Base-by-base conservation (phyloP, 2,797 vertebrate genomes). In the Toxotes lorentzi region DNA sequence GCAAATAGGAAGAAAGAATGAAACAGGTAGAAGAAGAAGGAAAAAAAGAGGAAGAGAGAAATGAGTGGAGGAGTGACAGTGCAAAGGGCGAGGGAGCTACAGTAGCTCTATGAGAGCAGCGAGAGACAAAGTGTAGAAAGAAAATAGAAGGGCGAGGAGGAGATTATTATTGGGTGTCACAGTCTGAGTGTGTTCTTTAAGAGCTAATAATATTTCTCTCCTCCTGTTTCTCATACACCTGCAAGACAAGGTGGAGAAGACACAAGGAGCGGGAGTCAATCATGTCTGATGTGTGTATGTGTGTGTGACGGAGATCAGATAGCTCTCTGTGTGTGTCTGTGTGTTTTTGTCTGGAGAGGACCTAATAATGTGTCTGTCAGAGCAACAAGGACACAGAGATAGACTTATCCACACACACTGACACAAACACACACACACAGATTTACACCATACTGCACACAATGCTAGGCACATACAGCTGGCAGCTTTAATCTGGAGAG, bases 351-450 rank as follows among this genome's bases (percentile, higher is more conserved):
- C 85, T 78, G 12, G 1, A 83, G 78, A 78, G 58, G 66, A 86
- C 63, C 80, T 88, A 82, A 90, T 90, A 85, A 90, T 82, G 83
- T 51, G 80, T 77, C 85, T 80, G 82, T 84, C 83, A 76, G 60
- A 84, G 81, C 79, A 90, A 86, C 81, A 90, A 88, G 81, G 80
- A 77, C 86, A 75, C 59, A 34, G 65, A 62, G 68, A 84, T 56
- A 79, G 68, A 89, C 76, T 81, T 87, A 84, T 83, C 81, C 63
- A 61, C 77, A 65, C 79, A 70, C 64, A 62, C 60, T 65, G 40
- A 72, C 57, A 59, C 67, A 77, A 60, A 72, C 23, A 62, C 45
- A 35, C 32, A 76, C 70, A 76, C n/a, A 60, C 24, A 60, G 35
- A 75, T 40, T 70, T 24, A 50, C 30, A 79, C 59, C 61, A 41